Percentiles rank a stretch among this genome's conserved stretches.
Evolutionary conservation across 1,140 invertebrate species (phyloP).

Genomic region (Megalonaias nervosa): DNA sequence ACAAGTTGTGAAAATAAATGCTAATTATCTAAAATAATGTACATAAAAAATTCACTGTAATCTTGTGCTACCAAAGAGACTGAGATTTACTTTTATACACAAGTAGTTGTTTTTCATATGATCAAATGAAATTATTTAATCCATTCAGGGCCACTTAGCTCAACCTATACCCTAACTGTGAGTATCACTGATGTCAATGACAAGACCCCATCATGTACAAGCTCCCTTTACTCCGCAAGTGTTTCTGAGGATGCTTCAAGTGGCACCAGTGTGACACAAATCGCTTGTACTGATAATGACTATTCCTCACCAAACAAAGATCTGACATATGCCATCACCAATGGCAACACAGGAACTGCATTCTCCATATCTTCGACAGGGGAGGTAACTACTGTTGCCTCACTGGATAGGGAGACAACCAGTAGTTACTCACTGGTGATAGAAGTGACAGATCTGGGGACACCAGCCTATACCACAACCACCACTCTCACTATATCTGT

Average conservation of each 20-base stretch:
- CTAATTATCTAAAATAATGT: too few species aligned
- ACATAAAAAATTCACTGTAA: too few species aligned
- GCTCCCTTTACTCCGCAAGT: constrained; percentile 26
- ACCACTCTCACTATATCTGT: constrained; percentile 35
- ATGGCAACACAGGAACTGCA: constrained; percentile 33
- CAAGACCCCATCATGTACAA: constrained; percentile 12
- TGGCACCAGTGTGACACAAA: constrained; percentile 17
- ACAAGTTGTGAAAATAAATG: too few species aligned
- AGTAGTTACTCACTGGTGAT: constrained; percentile 36
- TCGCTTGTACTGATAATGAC: constrained; percentile 39
- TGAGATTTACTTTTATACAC: too few species aligned
- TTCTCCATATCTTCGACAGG: constrained; percentile 27
- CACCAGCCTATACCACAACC: constrained; percentile 26
- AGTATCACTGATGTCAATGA: constrained; percentile 25
- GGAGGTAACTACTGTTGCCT: constrained; percentile 29
- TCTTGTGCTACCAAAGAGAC: too few species aligned
- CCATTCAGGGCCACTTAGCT: constrained; percentile 10
- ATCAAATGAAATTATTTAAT: too few species aligned
- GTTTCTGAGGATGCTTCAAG: constrained; percentile 32
- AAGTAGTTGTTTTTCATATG: too few species aligned
- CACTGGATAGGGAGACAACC: constrained; percentile 46
- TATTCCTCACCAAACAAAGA: constrained; percentile 28
- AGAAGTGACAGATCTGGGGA: constrained; percentile 39
- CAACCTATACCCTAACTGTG: constrained; percentile 15
- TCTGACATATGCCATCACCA: constrained; percentile 32